Conservation (phyloP, 2,113 vertebrate genomes). For the Noctilio leporinus region DNA sequence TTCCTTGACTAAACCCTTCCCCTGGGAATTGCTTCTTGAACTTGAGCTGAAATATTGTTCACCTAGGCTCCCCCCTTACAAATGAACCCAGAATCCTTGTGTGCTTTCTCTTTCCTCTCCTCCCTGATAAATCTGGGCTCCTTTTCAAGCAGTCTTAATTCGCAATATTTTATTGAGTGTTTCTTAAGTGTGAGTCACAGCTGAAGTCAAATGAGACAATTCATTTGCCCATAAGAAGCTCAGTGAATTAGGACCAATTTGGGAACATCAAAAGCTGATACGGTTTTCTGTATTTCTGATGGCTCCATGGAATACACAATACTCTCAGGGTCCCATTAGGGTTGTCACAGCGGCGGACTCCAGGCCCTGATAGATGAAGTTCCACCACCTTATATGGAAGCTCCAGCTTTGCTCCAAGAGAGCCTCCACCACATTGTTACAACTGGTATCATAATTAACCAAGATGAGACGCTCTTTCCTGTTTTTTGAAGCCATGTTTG, state of each 20-base stretch:
- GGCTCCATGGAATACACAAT: background rate
- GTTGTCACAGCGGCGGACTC: background rate
- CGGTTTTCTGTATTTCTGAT: background rate
- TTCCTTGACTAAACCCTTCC: no score
- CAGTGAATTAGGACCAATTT: background rate
- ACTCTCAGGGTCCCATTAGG: background rate
- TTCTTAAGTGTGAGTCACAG: background rate
- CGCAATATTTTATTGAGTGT: background rate
- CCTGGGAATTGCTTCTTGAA: background rate
- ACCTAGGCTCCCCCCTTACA: background rate
- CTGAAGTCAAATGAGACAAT: background rate
- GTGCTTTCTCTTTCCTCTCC: background rate
- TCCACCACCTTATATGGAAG: background rate
- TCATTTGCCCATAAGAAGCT: background rate
- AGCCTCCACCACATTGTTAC: slow-evolving; percentile 14
- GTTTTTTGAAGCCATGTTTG: slow-evolving; percentile 62
- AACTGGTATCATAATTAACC: slow-evolving; percentile 37
- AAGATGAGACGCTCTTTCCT: slow-evolving; percentile 56
- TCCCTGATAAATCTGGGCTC: background rate
- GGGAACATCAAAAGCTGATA: background rate
- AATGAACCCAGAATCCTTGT: background rate
- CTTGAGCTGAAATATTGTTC: background rate
- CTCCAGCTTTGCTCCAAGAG: background rate
- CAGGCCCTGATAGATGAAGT: background rate
- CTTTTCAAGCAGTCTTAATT: background rate